phyloP scores from a whole-genome alignment of 1,140 invertebrate species.

The Rhynchophorus ferrugineus region DNA sequence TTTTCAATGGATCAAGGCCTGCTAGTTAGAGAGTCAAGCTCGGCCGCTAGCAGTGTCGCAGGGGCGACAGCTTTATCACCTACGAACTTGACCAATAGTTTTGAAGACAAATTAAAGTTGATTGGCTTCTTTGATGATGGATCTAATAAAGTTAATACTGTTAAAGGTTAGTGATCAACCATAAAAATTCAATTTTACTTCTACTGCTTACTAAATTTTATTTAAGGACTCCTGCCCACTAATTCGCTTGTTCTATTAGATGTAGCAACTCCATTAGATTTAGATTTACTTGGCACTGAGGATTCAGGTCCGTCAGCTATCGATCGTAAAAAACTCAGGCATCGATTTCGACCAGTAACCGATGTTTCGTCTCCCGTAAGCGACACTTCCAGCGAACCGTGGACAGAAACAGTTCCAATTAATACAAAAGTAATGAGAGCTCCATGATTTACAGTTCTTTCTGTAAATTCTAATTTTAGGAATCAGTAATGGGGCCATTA shows the following conservation, averaged over 20 bases:
- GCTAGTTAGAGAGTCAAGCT: slow-evolving; percentile 29
- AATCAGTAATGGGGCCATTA: slow-evolving; percentile 35
- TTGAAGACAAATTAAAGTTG: slow-evolving; percentile 34
- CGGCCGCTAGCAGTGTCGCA: slow-evolving; percentile 12
- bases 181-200: neutral
- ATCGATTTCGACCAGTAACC: slow-evolving; percentile 21
- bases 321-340: slow-evolving; percentile 20
- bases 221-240: slow-evolving; percentile 2
- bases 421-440: slow-evolving; percentile 28
- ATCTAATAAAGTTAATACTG: neutral
- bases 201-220: neutral
- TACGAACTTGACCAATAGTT: slow-evolving; percentile 15
- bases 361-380: slow-evolving; percentile 8
- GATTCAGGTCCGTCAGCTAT: neutral
- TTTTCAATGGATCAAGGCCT: slow-evolving; percentile 44
- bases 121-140: slow-evolving; percentile 29
- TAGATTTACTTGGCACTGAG: slow-evolving; percentile 15
- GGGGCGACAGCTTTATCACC: slow-evolving; percentile 27
- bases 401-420: slow-evolving; percentile 33
- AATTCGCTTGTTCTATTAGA: slow-evolving; percentile 14
- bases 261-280: slow-evolving; percentile 17
- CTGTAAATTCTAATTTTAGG: slow-evolving; percentile 13
- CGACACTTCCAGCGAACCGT: slow-evolving; percentile 13
- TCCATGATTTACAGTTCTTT: too few species aligned
- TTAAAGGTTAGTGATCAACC: slow-evolving; percentile 5